Percentiles rank a stretch among this genome's conserved stretches.
Evolutionary conservation across 2,113 vertebrate species (phyloP).

Genomic region (Xyliphius kryptos): DNA sequence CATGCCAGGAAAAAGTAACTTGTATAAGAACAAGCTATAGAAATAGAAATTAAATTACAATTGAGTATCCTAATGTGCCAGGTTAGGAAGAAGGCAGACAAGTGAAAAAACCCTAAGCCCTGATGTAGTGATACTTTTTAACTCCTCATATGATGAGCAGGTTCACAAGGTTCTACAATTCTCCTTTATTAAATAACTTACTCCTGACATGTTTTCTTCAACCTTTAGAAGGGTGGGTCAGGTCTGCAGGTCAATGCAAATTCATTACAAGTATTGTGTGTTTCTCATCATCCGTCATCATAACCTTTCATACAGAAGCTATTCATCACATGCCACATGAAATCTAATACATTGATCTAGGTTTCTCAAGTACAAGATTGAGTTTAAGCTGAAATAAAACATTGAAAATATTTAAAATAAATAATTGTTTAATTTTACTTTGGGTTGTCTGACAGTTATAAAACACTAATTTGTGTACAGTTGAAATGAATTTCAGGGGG

Average conservation of each 20-base stretch:
- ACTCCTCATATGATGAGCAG: background rate
- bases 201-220: background rate
- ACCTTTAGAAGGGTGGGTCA: background rate
- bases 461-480: background rate
- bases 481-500: background rate
- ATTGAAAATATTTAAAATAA: background rate
- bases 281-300: slow-evolving; percentile 42
- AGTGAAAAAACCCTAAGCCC: too few relatives aligned
- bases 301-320: slow-evolving; percentile 48
- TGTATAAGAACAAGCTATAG: too few relatives aligned
- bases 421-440: background rate
- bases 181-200: background rate
- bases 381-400: background rate
- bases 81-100: too few relatives aligned
- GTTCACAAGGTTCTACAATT: background rate
- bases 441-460: background rate
- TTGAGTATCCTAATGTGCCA: too few relatives aligned
- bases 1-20: too few relatives aligned
- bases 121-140: too few relatives aligned
- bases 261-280: slow-evolving; percentile 33
- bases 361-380: background rate
- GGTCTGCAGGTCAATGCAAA: slow-evolving; percentile 6
- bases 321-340: slow-evolving; percentile 35
- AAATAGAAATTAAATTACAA: too few relatives aligned
- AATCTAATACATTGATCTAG: slow-evolving; percentile 51